Conservation (phyloP, 2,797 vertebrate genomes). For the Microctenopoma steveboyesi region DNA sequence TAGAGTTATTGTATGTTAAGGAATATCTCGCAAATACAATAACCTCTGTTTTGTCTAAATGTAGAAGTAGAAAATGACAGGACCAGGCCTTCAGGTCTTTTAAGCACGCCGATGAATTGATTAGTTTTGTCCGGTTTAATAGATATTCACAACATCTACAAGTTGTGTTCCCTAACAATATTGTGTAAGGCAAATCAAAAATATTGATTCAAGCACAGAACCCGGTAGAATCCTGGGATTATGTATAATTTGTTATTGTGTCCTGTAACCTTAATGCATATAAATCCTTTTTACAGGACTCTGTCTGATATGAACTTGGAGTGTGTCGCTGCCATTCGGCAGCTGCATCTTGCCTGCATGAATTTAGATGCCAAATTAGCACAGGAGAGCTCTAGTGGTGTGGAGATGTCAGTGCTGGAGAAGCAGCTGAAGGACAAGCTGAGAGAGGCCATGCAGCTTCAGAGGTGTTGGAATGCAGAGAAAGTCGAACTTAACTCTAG, state of each 20-base stretch:
- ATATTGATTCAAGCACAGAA: no score
- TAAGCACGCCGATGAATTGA: no score
- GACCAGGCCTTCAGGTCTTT: no score
- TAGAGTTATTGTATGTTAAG: no score
- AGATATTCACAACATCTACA: no score
- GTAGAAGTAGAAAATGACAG: no score
- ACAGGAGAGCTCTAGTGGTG: constrained; percentile 62
- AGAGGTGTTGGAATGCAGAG: constrained; percentile 84
- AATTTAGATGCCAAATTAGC: constrained; percentile 76
- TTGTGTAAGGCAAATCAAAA: no score
- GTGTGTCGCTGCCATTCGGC: constrained; percentile 67
- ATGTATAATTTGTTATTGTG: constrained; percentile 1
- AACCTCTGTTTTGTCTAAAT: no score
- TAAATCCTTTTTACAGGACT: constrained; percentile 75
- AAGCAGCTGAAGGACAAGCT: constrained; percentile 83
- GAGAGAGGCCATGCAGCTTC: constrained; percentile 85
- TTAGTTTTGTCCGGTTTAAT: no score
- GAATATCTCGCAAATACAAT: no score
- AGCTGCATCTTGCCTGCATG: constrained; percentile 81
- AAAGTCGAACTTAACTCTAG: constrained; percentile 86
- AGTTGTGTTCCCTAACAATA: no score
- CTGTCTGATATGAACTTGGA: constrained; percentile 84
- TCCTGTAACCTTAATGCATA: constrained; percentile 14
- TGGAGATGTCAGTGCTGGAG: constrained; percentile 75
- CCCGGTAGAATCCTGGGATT: no score